Evolutionary conservation across 2,888 invertebrate species (phyloP), one percentile per base, ranked within the genome.

Genomic region (Miltochrista miniata): DNA sequence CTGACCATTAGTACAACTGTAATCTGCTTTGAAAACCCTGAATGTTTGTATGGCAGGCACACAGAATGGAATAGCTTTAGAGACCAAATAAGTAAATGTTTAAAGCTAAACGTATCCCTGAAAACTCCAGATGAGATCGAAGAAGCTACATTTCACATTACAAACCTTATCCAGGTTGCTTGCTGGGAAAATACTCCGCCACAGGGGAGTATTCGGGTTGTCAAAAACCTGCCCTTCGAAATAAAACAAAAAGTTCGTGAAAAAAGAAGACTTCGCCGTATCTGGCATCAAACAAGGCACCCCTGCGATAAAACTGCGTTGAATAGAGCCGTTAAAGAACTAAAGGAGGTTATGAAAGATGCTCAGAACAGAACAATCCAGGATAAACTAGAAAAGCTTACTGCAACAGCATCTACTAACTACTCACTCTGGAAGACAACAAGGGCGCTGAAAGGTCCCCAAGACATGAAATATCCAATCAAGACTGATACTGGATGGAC

Each of bases 51-150:
- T 30, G 60, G 59, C 36, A 48, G 51, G 18, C 10, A 42, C 0
- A 61, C 64, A 0, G 55, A 61, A 29, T 64, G 64, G 57, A 13
- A 47, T 1, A 45, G 41, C 2, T 60, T 60, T 24, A 24, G 51
- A 7, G 53, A 53, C 29, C 49, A 14, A 24, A 40, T 50, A 5
- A 39, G 45, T 0, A 39, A 45, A 11, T 37, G 46, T 8, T 38
- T 56, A 2, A 18, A 55, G 0, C 12, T 58, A 33, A 50, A 56
- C 24, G 9, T 58, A 4, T 30, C 49, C 0, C 47, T 57, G 0
- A 56, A 57, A 43, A 45, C 45, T n/a, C 18, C 41, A 24, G 45
- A 51, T n/a, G 52, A 54, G 18, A 39, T 52, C 4, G 46, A 60
- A 31, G 35, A 43, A 8, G 50, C 48, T 2, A 15, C 40, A 1